Evolutionary conservation across 2,113 vertebrate genomes (phyloP).

Genomic region (Carassius auratus): DNA sequence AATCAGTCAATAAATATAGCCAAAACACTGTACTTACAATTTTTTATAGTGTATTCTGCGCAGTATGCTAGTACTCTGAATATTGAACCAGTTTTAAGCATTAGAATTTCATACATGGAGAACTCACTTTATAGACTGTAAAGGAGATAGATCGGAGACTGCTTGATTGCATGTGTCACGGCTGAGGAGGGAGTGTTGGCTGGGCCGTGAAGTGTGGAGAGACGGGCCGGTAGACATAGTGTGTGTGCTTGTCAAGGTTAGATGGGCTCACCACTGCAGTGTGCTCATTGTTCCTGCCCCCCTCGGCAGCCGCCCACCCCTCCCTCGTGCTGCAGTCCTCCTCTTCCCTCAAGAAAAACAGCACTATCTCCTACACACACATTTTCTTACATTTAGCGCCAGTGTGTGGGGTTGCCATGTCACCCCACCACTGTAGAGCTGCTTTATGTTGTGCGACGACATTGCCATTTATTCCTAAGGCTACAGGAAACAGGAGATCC

Average conservation of each 20-base stretch:
- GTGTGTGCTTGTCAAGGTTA: slow-evolving; percentile 35
- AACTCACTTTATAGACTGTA: not conserved
- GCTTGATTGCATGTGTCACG: not conserved
- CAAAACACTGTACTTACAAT: not conserved
- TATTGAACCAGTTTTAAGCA: not conserved
- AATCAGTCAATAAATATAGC: too few species aligned
- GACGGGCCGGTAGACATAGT: not conserved
- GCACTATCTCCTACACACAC: slow-evolving; percentile 57
- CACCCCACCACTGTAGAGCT: not conserved
- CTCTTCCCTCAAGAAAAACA: slow-evolving; percentile 62
- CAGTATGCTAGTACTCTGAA: not conserved
- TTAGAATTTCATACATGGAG: not conserved
- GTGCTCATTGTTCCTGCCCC: slow-evolving; percentile 61
- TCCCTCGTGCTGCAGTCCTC: slow-evolving; percentile 66
- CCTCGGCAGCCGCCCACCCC: slow-evolving; percentile 32
- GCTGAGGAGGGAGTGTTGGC: slow-evolving; percentile 19
- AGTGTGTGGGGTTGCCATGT: slow-evolving; percentile 17
- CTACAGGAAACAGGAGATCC: slow-evolving; percentile 31
- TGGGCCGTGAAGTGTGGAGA: slow-evolving; percentile 27
- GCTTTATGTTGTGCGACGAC: slow-evolving; percentile 16
- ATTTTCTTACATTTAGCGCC: slow-evolving; percentile 54
- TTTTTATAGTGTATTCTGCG: not conserved
- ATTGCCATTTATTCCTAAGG: not conserved
- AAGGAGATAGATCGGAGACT: not conserved
- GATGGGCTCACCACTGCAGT: slow-evolving; percentile 65